These are phyloP conservation scores for Hedya salicella DNA, from an alignment of 2,888 invertebrate species.

Conservation along the genomic window DNA sequence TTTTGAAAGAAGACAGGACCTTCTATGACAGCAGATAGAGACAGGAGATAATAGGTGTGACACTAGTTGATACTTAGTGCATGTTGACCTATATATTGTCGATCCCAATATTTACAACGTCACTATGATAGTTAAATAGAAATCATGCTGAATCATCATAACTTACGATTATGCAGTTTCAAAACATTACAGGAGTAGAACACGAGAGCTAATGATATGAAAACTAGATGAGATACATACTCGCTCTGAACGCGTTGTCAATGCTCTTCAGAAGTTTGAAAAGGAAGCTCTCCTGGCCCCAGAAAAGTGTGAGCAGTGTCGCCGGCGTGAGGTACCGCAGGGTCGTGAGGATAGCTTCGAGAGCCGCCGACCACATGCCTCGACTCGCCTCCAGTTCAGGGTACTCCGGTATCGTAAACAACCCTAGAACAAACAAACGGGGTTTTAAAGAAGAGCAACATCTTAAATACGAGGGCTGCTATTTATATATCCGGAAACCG, in stretches of 20 bases:
- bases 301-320: conserved; percentile 82
- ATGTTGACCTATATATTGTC: too few relatives aligned
- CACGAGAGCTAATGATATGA: too few relatives aligned
- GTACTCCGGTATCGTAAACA: conserved; percentile 80
- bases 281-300: conserved; percentile 83
- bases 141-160: neutral
- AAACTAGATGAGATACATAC: too few relatives aligned
- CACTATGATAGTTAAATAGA: too few relatives aligned
- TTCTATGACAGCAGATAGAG: too few relatives aligned
- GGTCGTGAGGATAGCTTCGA: conserved; percentile 77
- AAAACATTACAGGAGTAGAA: too few relatives aligned
- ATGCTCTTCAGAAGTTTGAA: conserved; percentile 81
- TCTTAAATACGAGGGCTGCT: too few relatives aligned
- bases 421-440: conserved; percentile 62
- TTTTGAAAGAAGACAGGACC: too few relatives aligned
- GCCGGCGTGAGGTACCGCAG: conserved; percentile 85
- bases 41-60: too few relatives aligned
- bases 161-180: neutral
- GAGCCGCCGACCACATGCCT: conserved; percentile 81
- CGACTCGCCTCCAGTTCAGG: conserved; percentile 72
- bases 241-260: conserved; percentile 82
- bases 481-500: too few relatives aligned
- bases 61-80: too few relatives aligned
- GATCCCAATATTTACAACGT: too few relatives aligned
- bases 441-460: neutral